phyloP scores from a whole-genome alignment of 2,888 invertebrate species.

The Xylota sylvarum region DNA sequence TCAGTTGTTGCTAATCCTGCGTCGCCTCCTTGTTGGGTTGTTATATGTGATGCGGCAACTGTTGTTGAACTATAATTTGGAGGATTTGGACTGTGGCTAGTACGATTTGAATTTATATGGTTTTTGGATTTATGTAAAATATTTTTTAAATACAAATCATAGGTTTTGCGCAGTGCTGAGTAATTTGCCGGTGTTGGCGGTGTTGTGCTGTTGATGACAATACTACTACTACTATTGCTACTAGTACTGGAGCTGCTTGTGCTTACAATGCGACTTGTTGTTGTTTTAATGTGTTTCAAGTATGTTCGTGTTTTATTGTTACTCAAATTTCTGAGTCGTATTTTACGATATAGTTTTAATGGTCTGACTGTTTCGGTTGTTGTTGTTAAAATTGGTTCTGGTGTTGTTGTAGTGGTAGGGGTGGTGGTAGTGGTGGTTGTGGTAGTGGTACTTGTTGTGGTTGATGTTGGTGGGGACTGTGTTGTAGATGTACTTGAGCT shows the following conservation, averaged over 20 bases:
- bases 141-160: conserved; percentile 82
- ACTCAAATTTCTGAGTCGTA: conserved; percentile 79
- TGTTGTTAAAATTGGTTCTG: conserved; percentile 51
- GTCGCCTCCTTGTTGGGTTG: conserved; percentile 77
- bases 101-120: conserved; percentile 65
- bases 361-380: conserved; percentile 61
- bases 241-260: conserved; percentile 62
- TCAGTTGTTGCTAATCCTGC: conserved; percentile 20
- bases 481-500: conserved; percentile 69
- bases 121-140: conserved; percentile 69
- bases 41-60: conserved; percentile 62
- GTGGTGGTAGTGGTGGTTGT: conserved; percentile 81
- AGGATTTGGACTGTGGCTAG: conserved; percentile 73
- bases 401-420: conserved; percentile 69
- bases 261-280: conserved; percentile 80
- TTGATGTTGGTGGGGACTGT: conserved; percentile 71
- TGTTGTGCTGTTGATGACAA: conserved; percentile 54
- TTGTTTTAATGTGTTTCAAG: conserved; percentile 80
- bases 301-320: conserved; percentile 78
- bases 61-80: conserved; percentile 75
- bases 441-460: conserved; percentile 78
- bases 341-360: conserved; percentile 71
- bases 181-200: conserved; percentile 51
- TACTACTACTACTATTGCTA: conserved; percentile 64
- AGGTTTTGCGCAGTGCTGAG: conserved; percentile 81